Conservation (phyloP, 2,888 invertebrate genomes). For the Clitarchus hookeri region DNA sequence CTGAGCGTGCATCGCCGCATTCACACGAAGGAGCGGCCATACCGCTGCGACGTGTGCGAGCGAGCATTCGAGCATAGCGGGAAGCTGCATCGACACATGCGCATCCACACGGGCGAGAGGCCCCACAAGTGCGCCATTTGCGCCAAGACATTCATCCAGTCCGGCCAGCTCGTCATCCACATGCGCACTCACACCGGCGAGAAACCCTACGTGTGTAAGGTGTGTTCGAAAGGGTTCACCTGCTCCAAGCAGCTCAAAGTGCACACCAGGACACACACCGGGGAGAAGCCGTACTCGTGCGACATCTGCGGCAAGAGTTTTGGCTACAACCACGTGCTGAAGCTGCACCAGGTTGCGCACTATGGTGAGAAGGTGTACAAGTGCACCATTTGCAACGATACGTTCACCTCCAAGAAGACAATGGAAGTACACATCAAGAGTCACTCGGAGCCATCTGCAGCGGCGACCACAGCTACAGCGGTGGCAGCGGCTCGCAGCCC, state of each 20-base stretch:
- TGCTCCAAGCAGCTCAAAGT: slow-evolving; percentile 91
- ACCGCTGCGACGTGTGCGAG: slow-evolving; percentile 86
- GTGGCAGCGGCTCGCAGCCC: slow-evolving; percentile 24
- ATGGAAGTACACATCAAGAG: slow-evolving; percentile 88
- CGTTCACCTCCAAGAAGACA: slow-evolving; percentile 87
- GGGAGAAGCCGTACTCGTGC: slow-evolving; percentile 88
- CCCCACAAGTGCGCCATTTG: slow-evolving; percentile 89
- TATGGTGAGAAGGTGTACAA: slow-evolving; percentile 92
- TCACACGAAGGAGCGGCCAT: slow-evolving; percentile 90
- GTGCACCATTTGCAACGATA: slow-evolving; percentile 88
- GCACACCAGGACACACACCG: slow-evolving; percentile 88
- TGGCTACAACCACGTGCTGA: slow-evolving; percentile 89
- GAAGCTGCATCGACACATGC: slow-evolving; percentile 86
- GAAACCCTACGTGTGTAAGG: slow-evolving; percentile 53
- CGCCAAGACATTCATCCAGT: slow-evolving; percentile 88
- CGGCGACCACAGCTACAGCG: slow-evolving; percentile 52
- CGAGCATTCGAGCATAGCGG: slow-evolving; percentile 91
- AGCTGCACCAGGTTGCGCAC: slow-evolving; percentile 87
- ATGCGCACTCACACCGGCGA: slow-evolving; percentile 82
- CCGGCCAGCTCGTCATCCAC: slow-evolving; percentile 88
- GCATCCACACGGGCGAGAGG: slow-evolving; percentile 88
- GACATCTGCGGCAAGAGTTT: slow-evolving; percentile 90
- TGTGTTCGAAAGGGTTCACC: slow-evolving; percentile 89
- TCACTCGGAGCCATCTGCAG: slow-evolving; percentile 62
- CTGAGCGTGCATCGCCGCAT: slow-evolving; percentile 85